Conservation (phyloP, 2,888 invertebrate species). For the Panorpa germanica region DNA sequence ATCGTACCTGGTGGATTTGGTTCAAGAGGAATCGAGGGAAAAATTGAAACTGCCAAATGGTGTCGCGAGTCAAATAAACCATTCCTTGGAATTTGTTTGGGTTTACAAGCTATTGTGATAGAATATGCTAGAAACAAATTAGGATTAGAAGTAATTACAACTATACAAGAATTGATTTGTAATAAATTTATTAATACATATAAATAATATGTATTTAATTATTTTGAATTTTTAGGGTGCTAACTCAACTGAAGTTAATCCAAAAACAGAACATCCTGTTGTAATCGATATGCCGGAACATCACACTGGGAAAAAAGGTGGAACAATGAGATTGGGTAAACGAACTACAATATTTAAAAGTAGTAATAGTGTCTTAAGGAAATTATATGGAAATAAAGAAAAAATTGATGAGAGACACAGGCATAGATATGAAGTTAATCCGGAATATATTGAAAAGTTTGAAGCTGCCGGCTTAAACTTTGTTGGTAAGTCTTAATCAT, state of each 20-base stretch:
- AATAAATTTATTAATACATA: slow-evolving; percentile 1
- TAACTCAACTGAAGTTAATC: slow-evolving; percentile 71
- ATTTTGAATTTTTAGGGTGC: slow-evolving; percentile 31
- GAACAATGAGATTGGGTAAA: slow-evolving; percentile 96
- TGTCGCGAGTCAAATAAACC: slow-evolving; percentile 81
- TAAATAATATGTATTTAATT: background rate
- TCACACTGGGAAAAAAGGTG: slow-evolving; percentile 81
- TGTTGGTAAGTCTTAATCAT: slow-evolving; percentile 42
- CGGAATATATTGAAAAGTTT: slow-evolving; percentile 56
- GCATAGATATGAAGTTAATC: slow-evolving; percentile 96
- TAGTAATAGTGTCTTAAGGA: slow-evolving; percentile 37
- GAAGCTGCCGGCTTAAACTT: slow-evolving; percentile 74
- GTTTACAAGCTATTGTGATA: slow-evolving; percentile 90
- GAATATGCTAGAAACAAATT: slow-evolving; percentile 85
- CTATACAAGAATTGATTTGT: background rate
- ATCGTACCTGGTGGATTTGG: slow-evolving; percentile 98
- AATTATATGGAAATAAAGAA: slow-evolving; percentile 59
- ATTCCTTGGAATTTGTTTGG: slow-evolving; percentile 92
- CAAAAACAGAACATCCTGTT: slow-evolving; percentile 52
- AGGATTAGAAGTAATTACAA: slow-evolving; percentile 26
- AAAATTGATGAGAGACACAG: slow-evolving; percentile 86
- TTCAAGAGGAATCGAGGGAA: slow-evolving; percentile 87
- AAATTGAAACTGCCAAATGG: slow-evolving; percentile 85
- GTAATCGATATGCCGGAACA: slow-evolving; percentile 99
- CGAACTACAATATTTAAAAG: slow-evolving; percentile 64